Evolutionary conservation across 37 sponge, comb jelly and placozoan species (phyloP), one percentile per base, ranked within the genome.

Genomic region (Bolinopsis microptera): DNA sequence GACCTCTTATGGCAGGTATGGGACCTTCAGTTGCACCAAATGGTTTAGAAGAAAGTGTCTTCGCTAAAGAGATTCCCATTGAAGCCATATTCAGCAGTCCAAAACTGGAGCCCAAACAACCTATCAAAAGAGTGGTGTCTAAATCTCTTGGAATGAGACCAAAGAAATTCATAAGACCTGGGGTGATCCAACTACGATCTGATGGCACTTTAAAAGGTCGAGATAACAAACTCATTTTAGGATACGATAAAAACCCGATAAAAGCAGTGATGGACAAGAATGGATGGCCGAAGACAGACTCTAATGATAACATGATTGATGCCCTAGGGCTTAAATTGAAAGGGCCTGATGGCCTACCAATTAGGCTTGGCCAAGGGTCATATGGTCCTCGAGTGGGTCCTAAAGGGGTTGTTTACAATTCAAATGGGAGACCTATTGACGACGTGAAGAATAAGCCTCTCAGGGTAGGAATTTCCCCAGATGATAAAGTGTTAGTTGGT

Each of bases 381-480:
- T 40, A 86, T 86, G 90, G 90, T 28, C 90, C 90, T 25, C n/a
- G 90, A 16, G 90, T 86, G 34, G 61, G 61, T n/a, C 61, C 90
- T 26, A 27, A 8, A 39, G 90, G 90, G 27, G 30, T n/a, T 9
- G 28, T 86, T 9, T 86, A 41, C 61, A 35, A 24, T 0, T 48
- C 90, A 41, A 25, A 86, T 41, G 90, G 90, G 5, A 41, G 24
- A 39, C 3, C 30, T 1, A 1, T 86, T 24, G 26, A 18, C 13
- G 90, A 38, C 26, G 22, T 0, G 0, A 86, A 86, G 3, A 38
- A 30, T 2, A 86, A 40, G 25, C 61, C 41, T 3, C n/a, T 86
- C 0, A 39, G 27, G n/a, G 90, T 23, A 39, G 90, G 90, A 23
- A 39, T 86, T 25, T 24, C 0, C 13, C 13, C 34, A n/a, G 61